Evolutionary conservation across 2,113 vertebrate species (phyloP).

Genomic region (Limanda limanda): DNA sequence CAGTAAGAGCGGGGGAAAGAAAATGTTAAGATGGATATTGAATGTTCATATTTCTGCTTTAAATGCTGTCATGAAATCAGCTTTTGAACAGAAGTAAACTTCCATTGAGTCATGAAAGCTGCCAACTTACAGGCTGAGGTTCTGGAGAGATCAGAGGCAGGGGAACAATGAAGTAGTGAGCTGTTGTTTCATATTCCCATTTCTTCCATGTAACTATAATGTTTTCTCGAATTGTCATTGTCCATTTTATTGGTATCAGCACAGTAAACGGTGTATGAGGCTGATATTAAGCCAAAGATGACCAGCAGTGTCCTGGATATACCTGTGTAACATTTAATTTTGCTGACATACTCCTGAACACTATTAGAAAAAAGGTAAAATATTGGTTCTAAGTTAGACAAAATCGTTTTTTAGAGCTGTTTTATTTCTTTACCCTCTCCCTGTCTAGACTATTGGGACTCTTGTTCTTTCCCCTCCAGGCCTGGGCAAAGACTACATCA

Average conservation of each 20-base stretch:
- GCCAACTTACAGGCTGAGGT: constrained; percentile 20
- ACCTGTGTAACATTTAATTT: neutral
- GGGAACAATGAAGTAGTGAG: constrained; percentile 22
- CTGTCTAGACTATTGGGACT: constrained; percentile 28
- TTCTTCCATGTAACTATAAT: neutral
- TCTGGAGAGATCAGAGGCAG: constrained; percentile 10
- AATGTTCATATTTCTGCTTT: no score
- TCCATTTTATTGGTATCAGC: constrained; percentile 3
- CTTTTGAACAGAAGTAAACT: neutral
- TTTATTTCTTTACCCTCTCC: neutral
- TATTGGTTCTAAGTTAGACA: constrained; percentile 9
- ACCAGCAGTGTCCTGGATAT: neutral
- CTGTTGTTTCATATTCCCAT: constrained; percentile 39
- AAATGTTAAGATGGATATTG: no score
- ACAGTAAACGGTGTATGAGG: neutral
- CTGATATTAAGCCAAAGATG: neutral
- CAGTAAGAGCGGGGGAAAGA: constrained; percentile 1
- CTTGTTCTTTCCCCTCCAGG: constrained; percentile 37
- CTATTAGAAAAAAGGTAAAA: constrained; percentile 9
- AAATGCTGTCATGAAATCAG: no score
- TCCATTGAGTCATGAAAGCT: constrained; percentile 4
- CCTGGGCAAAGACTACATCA: constrained; percentile 54
- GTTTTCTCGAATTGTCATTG: constrained; percentile 9
- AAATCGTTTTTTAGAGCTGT: neutral
- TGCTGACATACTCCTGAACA: neutral